Percentiles rank a stretch among this genome's conserved stretches.
These are phyloP conservation scores for Amphipyra berbera DNA, from an alignment of 2,888 invertebrate genomes.

Conservation along the genomic window DNA sequence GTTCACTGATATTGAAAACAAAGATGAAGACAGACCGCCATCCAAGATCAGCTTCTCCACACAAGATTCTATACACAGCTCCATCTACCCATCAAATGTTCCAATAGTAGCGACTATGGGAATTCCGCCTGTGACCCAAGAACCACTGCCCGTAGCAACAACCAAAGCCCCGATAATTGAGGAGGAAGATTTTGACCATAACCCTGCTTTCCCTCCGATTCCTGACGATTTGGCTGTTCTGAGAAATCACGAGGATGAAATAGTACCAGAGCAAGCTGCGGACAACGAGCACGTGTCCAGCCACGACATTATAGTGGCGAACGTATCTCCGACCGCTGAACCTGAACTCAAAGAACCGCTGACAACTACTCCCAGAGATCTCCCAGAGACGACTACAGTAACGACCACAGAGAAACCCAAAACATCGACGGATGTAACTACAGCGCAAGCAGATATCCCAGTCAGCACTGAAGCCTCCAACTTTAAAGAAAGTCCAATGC, in stretches of 20 bases:
- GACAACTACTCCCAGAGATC: conserved; percentile 64
- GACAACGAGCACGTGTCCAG: conserved; percentile 67
- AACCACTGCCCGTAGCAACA: conserved; percentile 63
- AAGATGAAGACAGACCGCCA: conserved; percentile 69
- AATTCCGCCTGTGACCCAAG: conserved; percentile 61
- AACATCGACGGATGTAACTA: conserved; percentile 53
- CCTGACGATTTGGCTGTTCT: conserved; percentile 83
- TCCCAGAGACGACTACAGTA: conserved; percentile 59
- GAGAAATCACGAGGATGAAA: conserved; percentile 82
- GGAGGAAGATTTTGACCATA: conserved; percentile 85
- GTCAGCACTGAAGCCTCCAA: conserved; percentile 60
- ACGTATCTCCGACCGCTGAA: conserved; percentile 63
- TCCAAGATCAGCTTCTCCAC: conserved; percentile 83
- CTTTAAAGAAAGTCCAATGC: conserved; percentile 74
- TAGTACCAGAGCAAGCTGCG: conserved; percentile 73
- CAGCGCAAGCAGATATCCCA: conserved; percentile 50
- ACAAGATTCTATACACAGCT: conserved; percentile 77
- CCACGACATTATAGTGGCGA: conserved; percentile 68
- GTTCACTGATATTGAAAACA: conserved; percentile 60
- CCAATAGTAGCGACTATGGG: conserved; percentile 75
- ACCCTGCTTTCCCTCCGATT: conserved; percentile 85
- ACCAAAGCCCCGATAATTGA: conserved; percentile 78
- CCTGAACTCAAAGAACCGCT: conserved; percentile 51
- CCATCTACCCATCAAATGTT: conserved; percentile 74
- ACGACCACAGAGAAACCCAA: conserved; percentile 65